phyloP scores from a whole-genome alignment of 2,888 invertebrate species.

The Argyra leucocephala region DNA sequence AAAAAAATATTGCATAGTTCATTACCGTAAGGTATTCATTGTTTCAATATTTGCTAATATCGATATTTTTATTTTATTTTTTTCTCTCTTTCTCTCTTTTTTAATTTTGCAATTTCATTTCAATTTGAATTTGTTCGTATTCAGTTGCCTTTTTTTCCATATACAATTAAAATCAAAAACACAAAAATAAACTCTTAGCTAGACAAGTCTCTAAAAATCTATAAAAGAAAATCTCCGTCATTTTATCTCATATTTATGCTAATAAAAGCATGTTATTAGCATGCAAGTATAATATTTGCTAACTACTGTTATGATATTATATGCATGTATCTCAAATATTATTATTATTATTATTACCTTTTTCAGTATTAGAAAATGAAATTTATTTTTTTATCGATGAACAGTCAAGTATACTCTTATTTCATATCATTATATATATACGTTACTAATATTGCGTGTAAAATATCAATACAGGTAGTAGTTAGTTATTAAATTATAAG shows the following conservation, averaged over 20 bases:
- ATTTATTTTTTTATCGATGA: too few species aligned
- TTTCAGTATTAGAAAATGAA: too few species aligned
- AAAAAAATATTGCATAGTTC: too few species aligned
- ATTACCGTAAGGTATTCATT: neutral
- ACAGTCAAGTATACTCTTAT: too few species aligned
- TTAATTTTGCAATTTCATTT: too few species aligned
- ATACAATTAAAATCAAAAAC: neutral
- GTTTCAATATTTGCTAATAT: neutral
- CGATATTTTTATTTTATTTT: neutral
- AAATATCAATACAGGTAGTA: neutral
- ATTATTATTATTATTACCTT: too few species aligned
- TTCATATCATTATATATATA: too few species aligned
- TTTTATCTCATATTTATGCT: neutral
- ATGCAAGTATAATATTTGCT: too few species aligned
- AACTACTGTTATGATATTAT: too few species aligned
- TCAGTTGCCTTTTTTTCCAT: neutral
- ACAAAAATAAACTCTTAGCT: neutral
- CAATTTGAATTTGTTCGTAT: neutral
- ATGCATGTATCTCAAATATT: too few species aligned
- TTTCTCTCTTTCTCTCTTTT: too few species aligned
- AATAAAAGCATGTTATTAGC: slow-evolving; percentile 3
- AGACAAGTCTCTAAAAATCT: too few species aligned
- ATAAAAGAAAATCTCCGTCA: neutral
- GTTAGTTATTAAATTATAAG: neutral
- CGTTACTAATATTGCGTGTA: neutral